These are phyloP conservation scores for Cantharis lateralis DNA, from an alignment of 2,888 invertebrate genomes.

Conservation along the genomic window DNA sequence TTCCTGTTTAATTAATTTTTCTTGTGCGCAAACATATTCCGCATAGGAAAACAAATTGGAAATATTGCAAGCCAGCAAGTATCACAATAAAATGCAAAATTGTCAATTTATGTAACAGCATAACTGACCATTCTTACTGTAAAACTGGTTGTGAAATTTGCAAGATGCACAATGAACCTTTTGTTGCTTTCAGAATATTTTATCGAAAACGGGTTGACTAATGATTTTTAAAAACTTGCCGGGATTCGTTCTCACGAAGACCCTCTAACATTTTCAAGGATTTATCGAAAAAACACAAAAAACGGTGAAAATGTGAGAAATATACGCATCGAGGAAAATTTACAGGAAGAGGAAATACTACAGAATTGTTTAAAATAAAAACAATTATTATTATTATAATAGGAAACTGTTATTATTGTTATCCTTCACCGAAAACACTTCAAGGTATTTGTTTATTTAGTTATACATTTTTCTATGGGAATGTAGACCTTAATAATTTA, in stretches of 20 bases:
- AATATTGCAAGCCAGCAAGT: not conserved
- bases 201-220: not conserved
- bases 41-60: not conserved
- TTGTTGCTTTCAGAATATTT: not conserved
- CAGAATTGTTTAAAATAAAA: not conserved
- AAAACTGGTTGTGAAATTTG: constrained; percentile 13
- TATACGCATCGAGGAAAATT: not conserved
- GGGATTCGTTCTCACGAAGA: not conserved
- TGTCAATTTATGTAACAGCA: not conserved
- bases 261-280: not conserved
- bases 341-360: not conserved
- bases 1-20: constrained; percentile 6
- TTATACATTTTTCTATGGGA: not conserved
- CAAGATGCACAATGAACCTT: not conserved
- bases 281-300: not conserved
- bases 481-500: not conserved
- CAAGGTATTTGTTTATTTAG: not conserved
- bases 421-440: not conserved
- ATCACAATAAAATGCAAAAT: not conserved
- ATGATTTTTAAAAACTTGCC: not conserved
- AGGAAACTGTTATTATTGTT: not conserved
- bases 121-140: constrained; percentile 10
- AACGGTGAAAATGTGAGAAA: not conserved
- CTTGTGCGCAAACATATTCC: not conserved
- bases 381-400: not conserved